Base-by-base conservation (phyloP, 2,797 vertebrate species). In the Odontamblyopus lacepedii region DNA sequence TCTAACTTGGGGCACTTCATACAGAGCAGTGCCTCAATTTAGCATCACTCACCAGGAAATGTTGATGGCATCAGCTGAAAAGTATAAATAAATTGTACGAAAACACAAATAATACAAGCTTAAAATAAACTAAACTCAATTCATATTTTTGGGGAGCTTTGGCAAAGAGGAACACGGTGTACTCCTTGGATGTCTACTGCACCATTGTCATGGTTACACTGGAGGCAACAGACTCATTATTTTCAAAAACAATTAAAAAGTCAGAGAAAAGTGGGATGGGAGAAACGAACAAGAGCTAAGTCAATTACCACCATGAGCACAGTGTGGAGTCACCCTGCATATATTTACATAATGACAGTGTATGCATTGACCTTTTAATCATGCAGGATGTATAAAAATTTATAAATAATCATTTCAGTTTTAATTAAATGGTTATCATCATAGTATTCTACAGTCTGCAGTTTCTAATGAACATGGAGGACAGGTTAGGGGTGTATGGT, bases 221-320 rank as follows among this genome's bases (percentile, higher is more conserved):
- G 50, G 44, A 66, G 63, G 23, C 41, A 18, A 66, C 27, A 66
- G 50, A 66, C 12, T 51, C 64, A 51, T 66, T 51, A 66, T 23
- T 23, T 44, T 23, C 23, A 38, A 66, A 66, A 50, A 50, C 63
- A 29, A 66, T 66, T 50, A 66, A 66, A 50, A 66, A 51, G 48
- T n/a, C 23, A 3, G 15, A 44, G n/a, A 44, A 51, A 66, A 66
- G 26, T 51, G 64, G 41, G 64, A 16, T 29, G 64, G 26, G 44
- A 66, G 64, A 66, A 50, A 66, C 19, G 23, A 62, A 62, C 30
- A 57, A 26, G 55, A 13, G 9, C 55, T 3, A 15, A 66, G 15
- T 66, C 50, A 66, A 66, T 66, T 30, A 66, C 11, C 48, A 9
- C 6, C 15, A 44, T 16, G 44, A 50, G 48, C 44, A 30, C 8